Evolutionary conservation across 2,113 vertebrate species (phyloP).

Genomic region (Indicator indicator): DNA sequence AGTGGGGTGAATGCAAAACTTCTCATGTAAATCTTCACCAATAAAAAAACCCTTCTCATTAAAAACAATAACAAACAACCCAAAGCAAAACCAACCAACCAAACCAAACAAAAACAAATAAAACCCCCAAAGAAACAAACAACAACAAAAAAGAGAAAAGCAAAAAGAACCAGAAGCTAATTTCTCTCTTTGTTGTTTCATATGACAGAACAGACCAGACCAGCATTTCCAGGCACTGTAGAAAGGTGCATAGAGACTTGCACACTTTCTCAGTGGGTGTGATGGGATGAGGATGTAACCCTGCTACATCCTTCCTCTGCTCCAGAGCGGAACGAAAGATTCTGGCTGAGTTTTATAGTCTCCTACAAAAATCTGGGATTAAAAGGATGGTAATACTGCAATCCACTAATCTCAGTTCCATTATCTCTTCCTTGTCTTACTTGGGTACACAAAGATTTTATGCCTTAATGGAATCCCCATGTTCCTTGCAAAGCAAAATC

Average conservation of each 20-base stretch:
- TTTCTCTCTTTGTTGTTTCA: background rate
- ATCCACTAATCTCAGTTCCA: background rate
- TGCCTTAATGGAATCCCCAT: background rate
- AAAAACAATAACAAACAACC: background rate
- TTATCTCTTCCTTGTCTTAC: background rate
- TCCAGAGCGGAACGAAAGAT: background rate
- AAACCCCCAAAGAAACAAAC: background rate
- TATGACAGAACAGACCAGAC: background rate
- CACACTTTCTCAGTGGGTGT: fast-evolving
- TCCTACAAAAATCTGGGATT: background rate
- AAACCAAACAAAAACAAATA: too few relatives aligned
- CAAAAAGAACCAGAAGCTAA: background rate
- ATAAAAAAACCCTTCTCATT: background rate
- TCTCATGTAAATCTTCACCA: background rate
- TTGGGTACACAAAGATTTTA: background rate
- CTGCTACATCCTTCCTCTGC: background rate
- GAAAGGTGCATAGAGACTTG: background rate
- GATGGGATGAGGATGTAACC: background rate
- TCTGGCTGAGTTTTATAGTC: background rate
- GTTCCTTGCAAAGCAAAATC: background rate
- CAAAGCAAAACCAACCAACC: too few relatives aligned
- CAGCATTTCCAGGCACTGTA: background rate
- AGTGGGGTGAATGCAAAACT: background rate
- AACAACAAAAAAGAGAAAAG: background rate
- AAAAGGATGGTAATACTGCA: background rate